phyloP scores from a whole-genome alignment of 2,888 invertebrate species.

The Drosophila incognita region DNA sequence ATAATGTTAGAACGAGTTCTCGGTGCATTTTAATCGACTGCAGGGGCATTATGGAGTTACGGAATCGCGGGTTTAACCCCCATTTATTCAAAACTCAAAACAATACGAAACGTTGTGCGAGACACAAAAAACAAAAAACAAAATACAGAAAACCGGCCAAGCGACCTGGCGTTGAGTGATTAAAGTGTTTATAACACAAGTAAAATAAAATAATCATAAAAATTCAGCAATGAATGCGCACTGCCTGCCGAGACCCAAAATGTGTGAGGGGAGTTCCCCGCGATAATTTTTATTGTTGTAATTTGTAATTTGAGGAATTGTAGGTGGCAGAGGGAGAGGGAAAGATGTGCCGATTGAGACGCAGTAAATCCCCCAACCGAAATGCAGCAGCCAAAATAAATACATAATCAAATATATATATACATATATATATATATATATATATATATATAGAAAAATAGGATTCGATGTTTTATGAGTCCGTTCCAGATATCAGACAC shows the following conservation, averaged over 20 bases:
- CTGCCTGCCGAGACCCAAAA: neutral
- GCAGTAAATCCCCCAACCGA: constrained; percentile 33
- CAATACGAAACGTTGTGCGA: constrained; percentile 3
- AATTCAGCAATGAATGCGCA: constrained; percentile 18
- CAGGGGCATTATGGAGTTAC: constrained; percentile 35
- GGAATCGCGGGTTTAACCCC: constrained; percentile 46
- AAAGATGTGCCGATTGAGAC: constrained; percentile 5
- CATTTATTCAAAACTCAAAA: constrained; percentile 12
- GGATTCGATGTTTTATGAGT: constrained; percentile 18
- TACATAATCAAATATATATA: neutral
- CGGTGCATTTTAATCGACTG: constrained; percentile 15
- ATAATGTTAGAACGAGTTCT: constrained; percentile 36
- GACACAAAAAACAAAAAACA: constrained; percentile 5
- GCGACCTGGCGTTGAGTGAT: constrained; percentile 23
- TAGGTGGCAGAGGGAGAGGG: neutral
- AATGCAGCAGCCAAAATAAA: constrained; percentile 31
- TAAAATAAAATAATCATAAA: constrained; percentile 7
- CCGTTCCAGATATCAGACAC: neutral
- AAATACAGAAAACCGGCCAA: constrained; percentile 29
- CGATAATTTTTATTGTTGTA: neutral
- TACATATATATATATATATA: neutral
- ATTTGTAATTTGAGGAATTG: constrained; percentile 8
- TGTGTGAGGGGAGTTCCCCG: neutral
- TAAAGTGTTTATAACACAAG: constrained; percentile 52
- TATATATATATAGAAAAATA: neutral